A percentile compares a stretch with the other conserved stretches of the same genome.
phyloP scores from a whole-genome alignment of 2,888 invertebrate species.

The Drosophila stalkeri region DNA sequence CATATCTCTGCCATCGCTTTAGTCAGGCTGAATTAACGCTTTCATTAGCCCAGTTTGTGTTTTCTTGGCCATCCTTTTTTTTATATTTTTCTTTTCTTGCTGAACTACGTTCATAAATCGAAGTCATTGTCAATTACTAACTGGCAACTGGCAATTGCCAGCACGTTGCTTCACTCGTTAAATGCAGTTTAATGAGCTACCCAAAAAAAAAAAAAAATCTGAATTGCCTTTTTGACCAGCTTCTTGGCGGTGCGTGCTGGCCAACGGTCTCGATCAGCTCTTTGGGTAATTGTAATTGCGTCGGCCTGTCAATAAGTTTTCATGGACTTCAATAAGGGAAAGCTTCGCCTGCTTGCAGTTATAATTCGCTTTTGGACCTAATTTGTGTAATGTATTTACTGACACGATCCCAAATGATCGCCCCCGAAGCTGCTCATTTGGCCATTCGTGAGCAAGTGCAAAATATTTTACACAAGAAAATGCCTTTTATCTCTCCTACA shows the following conservation, averaged over 20 bases:
- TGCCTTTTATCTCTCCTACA: no score
- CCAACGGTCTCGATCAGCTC: slow-evolving; percentile 60
- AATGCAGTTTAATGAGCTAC: slow-evolving; percentile 72
- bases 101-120: slow-evolving; percentile 66
- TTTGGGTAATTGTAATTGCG: slow-evolving; percentile 72
- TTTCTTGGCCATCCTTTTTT: slow-evolving; percentile 55
- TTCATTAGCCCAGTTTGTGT: slow-evolving; percentile 78
- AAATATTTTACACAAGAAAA: not conserved
- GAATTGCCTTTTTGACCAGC: slow-evolving; percentile 14
- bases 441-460: slow-evolving; percentile 11
- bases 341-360: slow-evolving; percentile 39
- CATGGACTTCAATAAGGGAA: slow-evolving; percentile 67
- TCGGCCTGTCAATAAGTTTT: slow-evolving; percentile 75
- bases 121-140: slow-evolving; percentile 55
- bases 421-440: slow-evolving; percentile 53
- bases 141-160: slow-evolving; percentile 38
- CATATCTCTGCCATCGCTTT: not conserved
- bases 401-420: slow-evolving; percentile 67
- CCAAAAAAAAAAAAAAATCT: slow-evolving; percentile 21
- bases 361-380: slow-evolving; percentile 43
- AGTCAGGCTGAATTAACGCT: slow-evolving; percentile 66
- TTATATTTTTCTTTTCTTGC: no score
- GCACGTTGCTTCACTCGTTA: slow-evolving; percentile 63
- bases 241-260: slow-evolving; percentile 63
- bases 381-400: slow-evolving; percentile 63